A percentile compares a stretch with the other conserved stretches of the same genome.
These are phyloP conservation scores for Pollenia labialis DNA, from an alignment of 2,888 invertebrate genomes.

Conservation along the genomic window DNA sequence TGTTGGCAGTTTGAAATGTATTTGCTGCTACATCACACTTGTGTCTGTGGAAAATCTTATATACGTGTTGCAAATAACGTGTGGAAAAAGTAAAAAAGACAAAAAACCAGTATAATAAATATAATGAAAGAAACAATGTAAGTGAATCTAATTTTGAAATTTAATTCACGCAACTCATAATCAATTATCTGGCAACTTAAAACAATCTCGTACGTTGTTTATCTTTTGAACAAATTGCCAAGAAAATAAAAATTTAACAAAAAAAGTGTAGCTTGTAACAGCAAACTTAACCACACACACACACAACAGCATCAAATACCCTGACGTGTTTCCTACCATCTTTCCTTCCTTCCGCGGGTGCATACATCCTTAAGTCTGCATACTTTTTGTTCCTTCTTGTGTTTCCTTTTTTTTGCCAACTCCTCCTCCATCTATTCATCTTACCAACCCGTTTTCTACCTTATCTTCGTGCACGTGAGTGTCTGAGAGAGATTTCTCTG, in stretches of 20 bases:
- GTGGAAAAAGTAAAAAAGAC: background rate
- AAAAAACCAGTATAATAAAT: background rate
- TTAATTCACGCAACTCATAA: conserved; percentile 73
- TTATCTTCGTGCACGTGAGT: background rate
- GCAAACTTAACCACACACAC: conserved; percentile 60
- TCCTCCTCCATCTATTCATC: background rate
- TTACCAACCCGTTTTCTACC: background rate
- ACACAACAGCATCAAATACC: conserved; percentile 15
- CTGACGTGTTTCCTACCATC: conserved; percentile 63
- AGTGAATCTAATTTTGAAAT: conserved; percentile 69
- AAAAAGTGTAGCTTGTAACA: conserved; percentile 49
- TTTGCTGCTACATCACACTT: conserved; percentile 1
- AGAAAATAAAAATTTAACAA: conserved; percentile 35
- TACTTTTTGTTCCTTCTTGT: background rate
- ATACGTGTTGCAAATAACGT: background rate
- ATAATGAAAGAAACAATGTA: conserved; percentile 14
- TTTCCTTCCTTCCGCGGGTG: conserved; percentile 64
- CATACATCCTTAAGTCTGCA: conserved; percentile 36
- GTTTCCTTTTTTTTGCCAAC: background rate
- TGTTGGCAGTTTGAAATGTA: conserved; percentile 58
- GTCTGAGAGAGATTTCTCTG: conserved; percentile 5
- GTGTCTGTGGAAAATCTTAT: background rate
- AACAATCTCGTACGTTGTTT: conserved; percentile 64
- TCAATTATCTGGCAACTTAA: conserved; percentile 71
- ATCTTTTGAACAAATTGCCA: conserved; percentile 64